These are phyloP conservation scores for Psophia crepitans DNA, from an alignment of 2,113 vertebrate genomes.

Conservation along the genomic window DNA sequence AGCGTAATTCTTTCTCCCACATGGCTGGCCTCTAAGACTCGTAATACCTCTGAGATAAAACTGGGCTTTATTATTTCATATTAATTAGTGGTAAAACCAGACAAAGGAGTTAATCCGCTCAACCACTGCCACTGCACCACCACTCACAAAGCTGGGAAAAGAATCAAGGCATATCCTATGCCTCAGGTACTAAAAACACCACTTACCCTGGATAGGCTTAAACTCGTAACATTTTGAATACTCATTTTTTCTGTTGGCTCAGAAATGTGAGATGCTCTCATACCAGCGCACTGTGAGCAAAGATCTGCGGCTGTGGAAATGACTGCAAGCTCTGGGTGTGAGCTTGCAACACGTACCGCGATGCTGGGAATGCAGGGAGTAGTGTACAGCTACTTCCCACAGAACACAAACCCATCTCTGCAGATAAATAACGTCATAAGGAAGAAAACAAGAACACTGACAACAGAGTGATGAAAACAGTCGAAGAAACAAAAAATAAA, in stretches of 20 bases:
- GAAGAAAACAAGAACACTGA: not conserved
- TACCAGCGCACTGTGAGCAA: not conserved
- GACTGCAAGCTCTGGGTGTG: not conserved
- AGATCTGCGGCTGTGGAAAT: not conserved
- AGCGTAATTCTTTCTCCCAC: not conserved
- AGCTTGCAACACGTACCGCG: not conserved
- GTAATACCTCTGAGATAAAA: not conserved
- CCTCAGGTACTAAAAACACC: not conserved
- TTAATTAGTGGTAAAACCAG: not conserved
- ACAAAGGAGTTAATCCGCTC: not conserved
- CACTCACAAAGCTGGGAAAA: not conserved
- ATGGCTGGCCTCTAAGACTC: not conserved
- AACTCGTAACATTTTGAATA: not conserved
- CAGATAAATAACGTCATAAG: not conserved
- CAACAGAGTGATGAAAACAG: not conserved
- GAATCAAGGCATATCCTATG: not conserved
- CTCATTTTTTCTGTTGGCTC: not conserved
- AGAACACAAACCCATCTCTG: not conserved
- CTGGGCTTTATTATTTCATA: not conserved
- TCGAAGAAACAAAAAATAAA: not conserved
- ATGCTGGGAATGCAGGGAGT: not conserved
- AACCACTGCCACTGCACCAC: not conserved
- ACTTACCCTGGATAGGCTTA: not conserved
- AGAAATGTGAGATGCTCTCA: not conserved
- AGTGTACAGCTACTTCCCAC: not conserved